A percentile compares a stretch with the other conserved stretches of the same genome.
Evolutionary conservation across 2,797 vertebrate species (phyloP).

Genomic region (Ptychobarbus kaznakovi): DNA sequence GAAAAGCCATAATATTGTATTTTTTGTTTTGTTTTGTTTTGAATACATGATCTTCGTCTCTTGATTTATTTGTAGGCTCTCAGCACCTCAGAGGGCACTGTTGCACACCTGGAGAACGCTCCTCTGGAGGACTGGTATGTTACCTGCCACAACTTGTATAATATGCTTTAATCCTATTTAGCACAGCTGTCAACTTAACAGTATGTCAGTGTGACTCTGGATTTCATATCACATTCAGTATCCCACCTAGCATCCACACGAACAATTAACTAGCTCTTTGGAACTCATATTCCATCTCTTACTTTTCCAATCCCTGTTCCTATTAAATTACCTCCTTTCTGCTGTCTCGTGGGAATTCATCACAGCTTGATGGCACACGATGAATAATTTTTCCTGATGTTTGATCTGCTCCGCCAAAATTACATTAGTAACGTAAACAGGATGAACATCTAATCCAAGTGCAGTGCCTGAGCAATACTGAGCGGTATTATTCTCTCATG

Average conservation of each 20-base stretch:
- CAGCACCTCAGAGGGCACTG: conserved; percentile 76
- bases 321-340: conserved; percentile 22
- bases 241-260: conserved; percentile 17
- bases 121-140: conserved; percentile 84
- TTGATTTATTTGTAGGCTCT: conserved; percentile 76
- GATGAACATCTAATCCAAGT: background rate
- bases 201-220: conserved; percentile 2
- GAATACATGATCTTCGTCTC: background rate
- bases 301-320: background rate
- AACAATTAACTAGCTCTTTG: conserved; percentile 27
- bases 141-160: background rate
- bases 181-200: background rate
- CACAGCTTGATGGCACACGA: background rate
- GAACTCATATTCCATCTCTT: conserved; percentile 26
- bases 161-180: background rate
- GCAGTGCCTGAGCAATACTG: background rate
- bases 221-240: conserved; percentile 27
- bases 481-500: background rate
- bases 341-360: background rate
- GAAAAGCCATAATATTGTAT: background rate
- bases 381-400: conserved; percentile 3
- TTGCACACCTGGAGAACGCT: conserved; percentile 70
- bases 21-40: background rate
- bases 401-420: conserved; percentile 25
- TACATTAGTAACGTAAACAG: conserved; percentile 21